Evolutionary conservation across 2,797 vertebrate genomes (phyloP).

Genomic region (Furcifer pardalis): DNA sequence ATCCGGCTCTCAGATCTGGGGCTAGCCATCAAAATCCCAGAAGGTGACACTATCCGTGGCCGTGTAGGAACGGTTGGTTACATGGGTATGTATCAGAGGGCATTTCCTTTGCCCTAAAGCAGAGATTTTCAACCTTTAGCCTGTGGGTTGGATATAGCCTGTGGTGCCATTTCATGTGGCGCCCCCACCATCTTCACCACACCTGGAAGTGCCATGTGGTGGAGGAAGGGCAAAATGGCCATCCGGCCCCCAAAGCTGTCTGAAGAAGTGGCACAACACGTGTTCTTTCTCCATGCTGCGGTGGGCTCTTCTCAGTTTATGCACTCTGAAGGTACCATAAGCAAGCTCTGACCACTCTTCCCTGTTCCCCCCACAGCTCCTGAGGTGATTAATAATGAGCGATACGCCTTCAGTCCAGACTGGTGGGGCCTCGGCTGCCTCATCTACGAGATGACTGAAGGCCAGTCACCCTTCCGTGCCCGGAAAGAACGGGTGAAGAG

Average conservation of each 20-base stretch:
- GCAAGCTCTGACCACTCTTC: neutral
- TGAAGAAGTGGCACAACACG: neutral
- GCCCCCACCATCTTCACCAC: no score
- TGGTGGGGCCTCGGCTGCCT: constrained; percentile 92
- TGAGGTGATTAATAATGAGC: constrained; percentile 79
- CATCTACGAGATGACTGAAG: constrained; percentile 86
- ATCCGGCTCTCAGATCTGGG: constrained; percentile 90
- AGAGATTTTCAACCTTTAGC: no score
- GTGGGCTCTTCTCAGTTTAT: neutral
- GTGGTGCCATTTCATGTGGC: no score
- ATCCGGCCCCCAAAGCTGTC: no score
- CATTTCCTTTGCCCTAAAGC: no score
- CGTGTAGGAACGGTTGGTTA: constrained; percentile 85
- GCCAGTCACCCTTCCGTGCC: constrained; percentile 74
- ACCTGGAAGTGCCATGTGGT: no score
- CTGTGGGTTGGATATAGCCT: no score
- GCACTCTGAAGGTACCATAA: neutral
- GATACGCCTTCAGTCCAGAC: constrained; percentile 78
- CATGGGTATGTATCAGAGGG: constrained; percentile 79
- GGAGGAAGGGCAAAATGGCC: no score
- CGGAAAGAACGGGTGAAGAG: constrained; percentile 72
- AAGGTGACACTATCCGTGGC: constrained; percentile 73
- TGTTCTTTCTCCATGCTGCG: no score
- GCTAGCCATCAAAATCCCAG: constrained; percentile 79
- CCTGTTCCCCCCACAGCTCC: constrained; percentile 74